These are phyloP conservation scores for Criorhina ranunculi DNA, from an alignment of 2,888 invertebrate species.

Conservation along the genomic window DNA sequence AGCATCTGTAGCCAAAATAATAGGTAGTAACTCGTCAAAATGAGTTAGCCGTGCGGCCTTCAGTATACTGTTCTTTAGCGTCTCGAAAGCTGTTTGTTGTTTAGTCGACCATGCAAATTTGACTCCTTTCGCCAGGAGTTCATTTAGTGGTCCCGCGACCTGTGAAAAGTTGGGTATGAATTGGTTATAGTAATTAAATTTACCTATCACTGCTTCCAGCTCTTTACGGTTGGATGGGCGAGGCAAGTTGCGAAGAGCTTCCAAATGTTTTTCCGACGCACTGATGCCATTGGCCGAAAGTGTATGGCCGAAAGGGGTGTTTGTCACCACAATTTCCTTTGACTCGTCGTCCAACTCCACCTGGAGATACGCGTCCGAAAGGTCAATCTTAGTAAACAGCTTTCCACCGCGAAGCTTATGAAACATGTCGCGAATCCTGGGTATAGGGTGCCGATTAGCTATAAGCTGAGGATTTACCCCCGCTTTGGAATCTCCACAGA, in stretches of 20 bases:
- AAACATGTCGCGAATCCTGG: constrained; percentile 65
- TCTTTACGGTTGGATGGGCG: constrained; percentile 5
- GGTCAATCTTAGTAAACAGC: constrained; percentile 64
- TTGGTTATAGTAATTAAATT: constrained; percentile 71
- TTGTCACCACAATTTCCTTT: constrained; percentile 62
- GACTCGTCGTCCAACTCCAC: constrained; percentile 51
- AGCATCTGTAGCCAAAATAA: too few relatives aligned
- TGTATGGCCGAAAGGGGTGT: constrained; percentile 60
- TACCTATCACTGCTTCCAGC: constrained; percentile 58
- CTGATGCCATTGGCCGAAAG: constrained; percentile 28
- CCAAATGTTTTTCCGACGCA: constrained; percentile 54
- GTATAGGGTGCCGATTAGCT: constrained; percentile 59
- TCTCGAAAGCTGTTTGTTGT: too few relatives aligned
- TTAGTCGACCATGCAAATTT: too few relatives aligned
- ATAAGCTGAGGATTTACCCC: neutral
- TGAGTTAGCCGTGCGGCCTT: too few relatives aligned
- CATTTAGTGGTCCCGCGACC: constrained; percentile 57
- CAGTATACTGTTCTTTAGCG: too few relatives aligned
- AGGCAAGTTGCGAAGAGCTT: constrained; percentile 37
- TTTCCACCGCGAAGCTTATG: constrained; percentile 64
- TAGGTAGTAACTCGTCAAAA: too few relatives aligned
- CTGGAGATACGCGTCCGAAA: constrained; percentile 62
- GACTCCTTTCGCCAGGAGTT: neutral
- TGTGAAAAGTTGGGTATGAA: constrained; percentile 66
- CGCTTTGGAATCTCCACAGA: too few relatives aligned